Percentiles rank a stretch among this genome's conserved stretches.
phyloP scores from a whole-genome alignment of 2,797 vertebrate genomes.

The Astyanax mexicanus region DNA sequence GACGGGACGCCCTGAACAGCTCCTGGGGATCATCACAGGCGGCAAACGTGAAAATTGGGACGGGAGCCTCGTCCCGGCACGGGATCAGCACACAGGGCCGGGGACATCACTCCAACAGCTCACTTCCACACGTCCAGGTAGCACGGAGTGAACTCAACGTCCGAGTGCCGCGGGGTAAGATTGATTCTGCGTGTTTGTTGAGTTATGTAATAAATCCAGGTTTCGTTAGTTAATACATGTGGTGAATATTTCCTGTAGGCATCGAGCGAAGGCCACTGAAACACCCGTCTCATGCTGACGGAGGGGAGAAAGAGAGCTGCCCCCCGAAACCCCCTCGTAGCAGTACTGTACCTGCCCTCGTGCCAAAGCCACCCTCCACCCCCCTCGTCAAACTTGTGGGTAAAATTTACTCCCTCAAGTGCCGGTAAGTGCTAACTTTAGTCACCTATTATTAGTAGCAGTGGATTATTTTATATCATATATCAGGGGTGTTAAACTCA shows the following conservation, averaged over 20 bases:
- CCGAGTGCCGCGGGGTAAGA: constrained; percentile 80
- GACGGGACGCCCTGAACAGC: constrained; percentile 65
- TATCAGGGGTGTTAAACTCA: too few species aligned
- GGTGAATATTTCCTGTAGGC: constrained; percentile 68
- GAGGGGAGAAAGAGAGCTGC: constrained; percentile 79
- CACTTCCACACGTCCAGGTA: constrained; percentile 84
- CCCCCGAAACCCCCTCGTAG: constrained; percentile 86
- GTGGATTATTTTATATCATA: too few species aligned
- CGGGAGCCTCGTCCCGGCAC: constrained; percentile 68
- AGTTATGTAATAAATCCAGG: neutral
- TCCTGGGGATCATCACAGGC: constrained; percentile 65
- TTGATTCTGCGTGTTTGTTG: too few species aligned
- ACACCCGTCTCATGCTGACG: constrained; percentile 77
- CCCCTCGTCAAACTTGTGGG: constrained; percentile 94
- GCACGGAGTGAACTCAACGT: constrained; percentile 82
- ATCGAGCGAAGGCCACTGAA: constrained; percentile 88
- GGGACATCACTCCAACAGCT: constrained; percentile 70
- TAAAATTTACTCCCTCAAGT: constrained; percentile 95
- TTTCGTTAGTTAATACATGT: too few species aligned
- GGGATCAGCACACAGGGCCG: constrained; percentile 66
- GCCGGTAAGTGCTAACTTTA: constrained; percentile 82
- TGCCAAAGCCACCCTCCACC: constrained; percentile 91
- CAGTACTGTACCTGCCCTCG: constrained; percentile 90
- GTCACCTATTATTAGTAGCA: too few species aligned
- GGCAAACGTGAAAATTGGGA: constrained; percentile 63